Evolutionary conservation across 2,797 vertebrate species (phyloP).

Genomic region (Thaleichthys pacificus): DNA sequence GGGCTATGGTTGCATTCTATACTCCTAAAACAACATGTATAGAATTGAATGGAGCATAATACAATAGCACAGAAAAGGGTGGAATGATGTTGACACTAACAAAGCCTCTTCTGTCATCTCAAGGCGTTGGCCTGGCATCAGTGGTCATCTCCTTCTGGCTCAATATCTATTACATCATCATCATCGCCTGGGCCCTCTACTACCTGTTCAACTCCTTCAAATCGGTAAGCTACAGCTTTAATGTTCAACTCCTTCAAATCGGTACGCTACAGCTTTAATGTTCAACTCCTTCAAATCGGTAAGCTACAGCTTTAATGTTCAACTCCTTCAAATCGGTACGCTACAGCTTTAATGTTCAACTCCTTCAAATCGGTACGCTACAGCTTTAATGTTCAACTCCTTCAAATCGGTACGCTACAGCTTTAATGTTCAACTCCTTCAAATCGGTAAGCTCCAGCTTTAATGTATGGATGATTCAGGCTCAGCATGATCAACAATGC

Average conservation of each 20-base stretch:
- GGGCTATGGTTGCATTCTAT: too few species aligned
- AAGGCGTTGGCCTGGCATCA: conserved; percentile 87
- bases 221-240: conserved; percentile 62
- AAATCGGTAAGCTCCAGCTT: conserved; percentile 66
- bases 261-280: conserved; percentile 60
- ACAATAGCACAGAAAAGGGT: too few species aligned
- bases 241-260: conserved; percentile 85
- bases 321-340: conserved; percentile 85
- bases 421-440: conserved; percentile 82
- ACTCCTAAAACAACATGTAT: too few species aligned
- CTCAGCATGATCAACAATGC: too few species aligned
- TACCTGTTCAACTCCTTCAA: conserved; percentile 90
- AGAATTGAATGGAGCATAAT: not conserved
- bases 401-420: conserved; percentile 77
- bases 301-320: conserved; percentile 62
- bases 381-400: conserved; percentile 76
- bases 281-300: conserved; percentile 88
- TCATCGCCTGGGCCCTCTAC: conserved; percentile 92
- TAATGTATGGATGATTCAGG: not conserved
- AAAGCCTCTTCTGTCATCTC: not conserved
- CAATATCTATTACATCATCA: conserved; percentile 93
- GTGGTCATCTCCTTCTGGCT: conserved; percentile 91
- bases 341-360: conserved; percentile 67
- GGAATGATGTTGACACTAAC: too few species aligned
- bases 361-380: conserved; percentile 82